These are phyloP conservation scores for Threskiornis aethiopicus DNA, from an alignment of 2,797 vertebrate genomes.

Conservation along the genomic window DNA sequence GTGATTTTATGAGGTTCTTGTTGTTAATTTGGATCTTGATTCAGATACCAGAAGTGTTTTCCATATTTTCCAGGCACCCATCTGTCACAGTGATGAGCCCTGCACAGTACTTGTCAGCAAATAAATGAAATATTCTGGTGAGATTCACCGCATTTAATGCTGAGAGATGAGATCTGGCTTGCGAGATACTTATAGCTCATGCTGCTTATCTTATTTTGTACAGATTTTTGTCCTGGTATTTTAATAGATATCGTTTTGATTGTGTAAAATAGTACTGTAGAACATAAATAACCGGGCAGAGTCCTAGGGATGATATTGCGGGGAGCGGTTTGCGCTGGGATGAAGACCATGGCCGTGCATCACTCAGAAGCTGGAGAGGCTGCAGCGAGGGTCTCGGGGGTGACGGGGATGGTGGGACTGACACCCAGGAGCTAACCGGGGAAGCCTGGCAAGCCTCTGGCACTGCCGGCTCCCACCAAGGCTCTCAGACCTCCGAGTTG, in stretches of 20 bases:
- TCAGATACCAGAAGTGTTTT: constrained; percentile 63
- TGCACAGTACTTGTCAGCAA: constrained; percentile 62
- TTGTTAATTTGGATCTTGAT: constrained; percentile 60
- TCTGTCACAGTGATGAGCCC: constrained; percentile 50
- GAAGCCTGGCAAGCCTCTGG: background rate
- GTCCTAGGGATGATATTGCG: background rate
- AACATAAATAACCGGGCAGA: background rate
- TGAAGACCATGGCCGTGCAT: background rate
- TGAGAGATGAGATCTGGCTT: constrained; percentile 37
- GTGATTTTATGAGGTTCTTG: constrained; percentile 16
- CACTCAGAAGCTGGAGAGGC: background rate
- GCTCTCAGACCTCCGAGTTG: background rate
- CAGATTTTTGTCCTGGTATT: constrained; percentile 14
- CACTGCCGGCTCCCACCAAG: rapidly evolving
- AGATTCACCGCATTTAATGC: constrained; percentile 11
- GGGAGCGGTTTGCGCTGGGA: background rate
- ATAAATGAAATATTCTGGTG: constrained; percentile 56
- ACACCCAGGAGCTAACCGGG: background rate
- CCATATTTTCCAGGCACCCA: constrained; percentile 57
- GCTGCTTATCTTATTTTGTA: constrained; percentile 4
- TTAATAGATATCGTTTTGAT: background rate
- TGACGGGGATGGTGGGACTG: background rate
- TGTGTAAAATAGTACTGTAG: background rate
- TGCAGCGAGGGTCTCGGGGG: background rate
- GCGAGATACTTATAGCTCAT: background rate